phyloP scores from a whole-genome alignment of 2,888 invertebrate species.

The Pandemis corylana region DNA sequence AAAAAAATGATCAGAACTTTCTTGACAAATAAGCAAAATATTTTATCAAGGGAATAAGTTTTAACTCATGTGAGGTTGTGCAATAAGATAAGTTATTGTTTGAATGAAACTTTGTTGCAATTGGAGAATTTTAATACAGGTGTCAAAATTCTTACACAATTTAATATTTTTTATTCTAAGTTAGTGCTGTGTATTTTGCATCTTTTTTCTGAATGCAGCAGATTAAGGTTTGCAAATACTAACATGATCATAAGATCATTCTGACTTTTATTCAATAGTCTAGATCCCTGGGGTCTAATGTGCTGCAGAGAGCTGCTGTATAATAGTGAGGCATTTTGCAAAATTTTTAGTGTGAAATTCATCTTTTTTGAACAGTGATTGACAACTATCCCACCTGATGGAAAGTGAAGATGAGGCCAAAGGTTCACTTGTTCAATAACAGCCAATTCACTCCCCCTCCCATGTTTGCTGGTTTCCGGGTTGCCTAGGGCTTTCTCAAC shows the following conservation, averaged over 20 bases:
- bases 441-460: too few species aligned
- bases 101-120: constrained; percentile 5
- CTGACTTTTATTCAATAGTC: too few species aligned
- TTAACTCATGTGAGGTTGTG: constrained; percentile 15
- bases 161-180: background rate
- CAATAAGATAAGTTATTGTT: constrained; percentile 16
- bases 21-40: constrained; percentile 7
- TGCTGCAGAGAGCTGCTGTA: too few species aligned
- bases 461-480: background rate
- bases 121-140: constrained; percentile 7
- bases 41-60: constrained; percentile 16
- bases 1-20: constrained; percentile 14
- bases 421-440: too few species aligned
- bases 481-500: background rate
- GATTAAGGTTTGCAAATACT: too few species aligned
- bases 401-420: too few species aligned
- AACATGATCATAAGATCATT: too few species aligned
- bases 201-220: background rate
- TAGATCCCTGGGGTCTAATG: too few species aligned
- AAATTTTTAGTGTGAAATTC: too few species aligned
- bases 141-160: constrained; percentile 1
- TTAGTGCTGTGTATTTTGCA: background rate
- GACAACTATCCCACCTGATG: too few species aligned
- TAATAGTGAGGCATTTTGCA: too few species aligned
- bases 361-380: too few species aligned